Percentiles rank a stretch among this genome's conserved stretches.
These are phyloP conservation scores for Lasioglossum baleicum DNA, from an alignment of 1,140 invertebrate genomes.

Conservation along the genomic window DNA sequence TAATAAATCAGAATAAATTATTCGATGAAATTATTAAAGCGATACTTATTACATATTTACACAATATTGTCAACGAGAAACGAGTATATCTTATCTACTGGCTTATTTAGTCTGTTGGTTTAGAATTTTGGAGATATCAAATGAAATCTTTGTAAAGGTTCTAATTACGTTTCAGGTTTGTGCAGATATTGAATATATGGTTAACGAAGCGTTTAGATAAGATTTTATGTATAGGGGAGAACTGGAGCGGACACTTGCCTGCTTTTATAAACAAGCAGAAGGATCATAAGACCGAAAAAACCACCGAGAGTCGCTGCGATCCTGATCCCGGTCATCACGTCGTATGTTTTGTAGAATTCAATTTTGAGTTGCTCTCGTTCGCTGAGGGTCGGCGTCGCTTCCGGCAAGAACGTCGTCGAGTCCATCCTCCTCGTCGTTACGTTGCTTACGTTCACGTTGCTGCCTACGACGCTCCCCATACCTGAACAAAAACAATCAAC, in stretches of 20 bases:
- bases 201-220: no score
- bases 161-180: no score
- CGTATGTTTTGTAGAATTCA: slow-evolving; percentile 93
- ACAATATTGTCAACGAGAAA: no score
- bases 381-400: slow-evolving; percentile 75
- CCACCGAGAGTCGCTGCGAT: slow-evolving; percentile 93
- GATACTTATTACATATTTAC: no score
- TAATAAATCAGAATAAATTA: no score
- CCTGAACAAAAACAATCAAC: slow-evolving; percentile 56
- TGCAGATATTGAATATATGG: no score
- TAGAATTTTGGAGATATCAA: no score
- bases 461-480: slow-evolving; percentile 74
- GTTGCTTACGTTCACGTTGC: slow-evolving; percentile 64
- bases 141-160: no score
- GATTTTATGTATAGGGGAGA: no score
- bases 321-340: slow-evolving; percentile 93
- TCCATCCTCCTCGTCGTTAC: slow-evolving; percentile 65
- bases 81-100: no score
- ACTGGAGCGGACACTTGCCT: slow-evolving; percentile 71
- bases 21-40: no score
- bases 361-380: slow-evolving; percentile 83
- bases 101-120: no score
- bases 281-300: slow-evolving; percentile 93
- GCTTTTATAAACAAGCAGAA: slow-evolving; percentile 93
- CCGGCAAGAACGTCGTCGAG: slow-evolving; percentile 72